A percentile compares a stretch with the other conserved stretches of the same genome.
Evolutionary conservation across 2,888 invertebrate genomes (phyloP).

Genomic region (Lampropteryx suffumata): DNA sequence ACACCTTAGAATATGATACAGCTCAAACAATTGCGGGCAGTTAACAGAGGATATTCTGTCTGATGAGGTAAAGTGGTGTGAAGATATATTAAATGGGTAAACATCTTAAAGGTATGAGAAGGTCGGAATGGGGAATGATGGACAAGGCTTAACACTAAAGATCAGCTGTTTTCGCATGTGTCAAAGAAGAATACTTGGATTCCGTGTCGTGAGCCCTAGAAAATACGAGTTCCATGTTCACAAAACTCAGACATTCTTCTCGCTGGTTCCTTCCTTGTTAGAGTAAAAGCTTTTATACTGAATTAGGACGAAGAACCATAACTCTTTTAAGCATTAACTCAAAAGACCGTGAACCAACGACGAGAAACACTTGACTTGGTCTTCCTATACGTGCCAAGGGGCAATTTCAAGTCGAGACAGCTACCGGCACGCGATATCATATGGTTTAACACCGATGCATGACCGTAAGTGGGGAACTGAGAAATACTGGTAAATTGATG

Average conservation of each 20-base stretch:
- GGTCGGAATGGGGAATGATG: background rate
- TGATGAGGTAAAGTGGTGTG: constrained; percentile 60
- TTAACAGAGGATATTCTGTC: constrained; percentile 66
- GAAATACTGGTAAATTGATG: constrained; percentile 5
- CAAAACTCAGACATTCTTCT: too few relatives aligned
- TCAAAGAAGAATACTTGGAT: too few relatives aligned
- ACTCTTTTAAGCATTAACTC: too few relatives aligned
- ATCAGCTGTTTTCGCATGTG: too few relatives aligned
- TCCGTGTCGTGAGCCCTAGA: too few relatives aligned
- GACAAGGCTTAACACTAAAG: too few relatives aligned
- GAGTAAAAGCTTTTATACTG: too few relatives aligned
- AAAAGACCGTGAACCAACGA: background rate
- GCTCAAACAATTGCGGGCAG: constrained; percentile 37
- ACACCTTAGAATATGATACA: constrained; percentile 25
- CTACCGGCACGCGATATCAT: constrained; percentile 8
- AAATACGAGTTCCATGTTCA: too few relatives aligned
- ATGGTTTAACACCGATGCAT: constrained; percentile 20
- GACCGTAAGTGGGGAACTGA: constrained; percentile 14
- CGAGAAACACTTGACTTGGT: background rate
- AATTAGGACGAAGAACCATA: too few relatives aligned
- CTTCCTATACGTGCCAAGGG: background rate
- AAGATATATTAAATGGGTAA: constrained; percentile 27
- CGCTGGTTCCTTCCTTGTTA: too few relatives aligned
- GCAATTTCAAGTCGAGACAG: background rate
- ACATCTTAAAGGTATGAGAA: constrained; percentile 4